Conservation (phyloP, 2,113 vertebrate species). For the Epinephelus cyanopodus region DNA sequence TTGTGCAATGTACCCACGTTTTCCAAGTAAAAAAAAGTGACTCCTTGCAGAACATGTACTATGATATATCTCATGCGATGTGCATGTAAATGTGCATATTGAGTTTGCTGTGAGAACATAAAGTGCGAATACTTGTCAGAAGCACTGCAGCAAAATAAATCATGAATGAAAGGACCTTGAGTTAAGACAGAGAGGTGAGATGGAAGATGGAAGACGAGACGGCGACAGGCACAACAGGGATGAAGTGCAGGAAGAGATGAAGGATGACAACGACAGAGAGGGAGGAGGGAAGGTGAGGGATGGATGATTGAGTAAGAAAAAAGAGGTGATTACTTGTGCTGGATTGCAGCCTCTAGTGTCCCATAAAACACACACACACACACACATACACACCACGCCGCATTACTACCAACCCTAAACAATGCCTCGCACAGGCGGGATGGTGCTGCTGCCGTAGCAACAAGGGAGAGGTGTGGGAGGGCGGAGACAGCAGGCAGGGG, state of each 20-base stretch:
- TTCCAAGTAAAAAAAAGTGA: neutral
- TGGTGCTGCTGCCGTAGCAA: constrained; percentile 80
- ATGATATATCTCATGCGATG: neutral
- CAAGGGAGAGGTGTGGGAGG: constrained; percentile 77
- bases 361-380: constrained; percentile 28
- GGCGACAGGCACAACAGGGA: neutral
- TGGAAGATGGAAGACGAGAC: constrained; percentile 18
- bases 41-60: neutral
- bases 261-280: constrained; percentile 4
- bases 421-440: constrained; percentile 52
- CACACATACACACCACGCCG: constrained; percentile 18
- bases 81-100: neutral
- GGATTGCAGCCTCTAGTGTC: constrained; percentile 42
- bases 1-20: neutral
- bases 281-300: neutral
- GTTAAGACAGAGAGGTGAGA: constrained; percentile 33
- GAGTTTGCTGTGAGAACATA: neutral
- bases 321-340: constrained; percentile 32
- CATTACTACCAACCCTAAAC: constrained; percentile 67
- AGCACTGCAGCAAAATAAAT: constrained; percentile 57
- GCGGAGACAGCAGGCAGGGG: constrained; percentile 55
- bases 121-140: constrained; percentile 7
- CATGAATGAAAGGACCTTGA: constrained; percentile 51
- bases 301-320: constrained; percentile 3
- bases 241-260: constrained; percentile 17